Conservation (phyloP, 2,797 vertebrate genomes). For the Nannoperca obscura region DNA sequence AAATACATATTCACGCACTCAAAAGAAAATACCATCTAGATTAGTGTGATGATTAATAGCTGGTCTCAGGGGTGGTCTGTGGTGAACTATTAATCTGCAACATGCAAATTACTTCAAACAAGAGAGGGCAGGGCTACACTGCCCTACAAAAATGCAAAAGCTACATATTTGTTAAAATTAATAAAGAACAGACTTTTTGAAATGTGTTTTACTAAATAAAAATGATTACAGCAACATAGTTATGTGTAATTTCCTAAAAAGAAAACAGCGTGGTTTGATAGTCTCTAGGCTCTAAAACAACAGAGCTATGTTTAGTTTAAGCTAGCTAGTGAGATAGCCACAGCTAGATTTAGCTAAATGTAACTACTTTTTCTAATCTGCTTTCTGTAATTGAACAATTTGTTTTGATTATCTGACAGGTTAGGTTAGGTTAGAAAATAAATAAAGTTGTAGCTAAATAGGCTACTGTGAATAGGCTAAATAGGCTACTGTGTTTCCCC, state of each 20-base stretch:
- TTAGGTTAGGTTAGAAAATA: no score
- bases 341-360: background rate
- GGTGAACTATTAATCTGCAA: constrained; percentile 35
- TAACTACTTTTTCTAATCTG: background rate
- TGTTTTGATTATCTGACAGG: background rate
- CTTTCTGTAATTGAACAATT: background rate
- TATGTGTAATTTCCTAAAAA: constrained; percentile 3
- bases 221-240: background rate
- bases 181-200: background rate
- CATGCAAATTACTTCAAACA: constrained; percentile 1
- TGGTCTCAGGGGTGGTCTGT: constrained; percentile 19
- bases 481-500: background rate
- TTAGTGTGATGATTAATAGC: constrained; percentile 32
- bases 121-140: background rate
- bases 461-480: no score
- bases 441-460: background rate
- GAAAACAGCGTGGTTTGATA: background rate
- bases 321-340: background rate
- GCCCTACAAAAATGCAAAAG: background rate
- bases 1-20: background rate
- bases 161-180: background rate
- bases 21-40: background rate
- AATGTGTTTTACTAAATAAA: background rate
- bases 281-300: background rate
- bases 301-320: background rate